Evolutionary conservation across 2,888 invertebrate genomes (phyloP), one percentile per base, ranked within the genome.

Genomic region (Morpho achilles): DNA sequence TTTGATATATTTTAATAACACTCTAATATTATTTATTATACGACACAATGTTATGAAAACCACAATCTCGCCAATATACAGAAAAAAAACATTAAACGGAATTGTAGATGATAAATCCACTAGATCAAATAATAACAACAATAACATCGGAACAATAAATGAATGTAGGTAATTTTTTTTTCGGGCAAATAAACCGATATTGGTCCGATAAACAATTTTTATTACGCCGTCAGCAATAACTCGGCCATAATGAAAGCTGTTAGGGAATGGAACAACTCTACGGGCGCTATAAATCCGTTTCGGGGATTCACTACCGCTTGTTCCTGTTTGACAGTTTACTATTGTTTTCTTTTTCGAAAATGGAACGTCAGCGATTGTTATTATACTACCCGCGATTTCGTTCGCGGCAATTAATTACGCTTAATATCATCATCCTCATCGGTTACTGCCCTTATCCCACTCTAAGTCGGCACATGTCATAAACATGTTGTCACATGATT

Each of bases 171-270:
- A 53, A 62, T 56, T 63, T 63, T 63, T 53, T 61, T 62, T 64
- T 61, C 56, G 53, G 50, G 55, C 67, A 67, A 65, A 65, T 64
- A 66, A 64, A 67, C 63, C 63, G 66, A 65, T 63, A 67, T 69
- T 67, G 69, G 64, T 61, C 50, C 66, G 63, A 68, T 69, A 69
- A 67, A 69, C 63, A 61, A 66, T 61, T 69, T 68, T 69, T 69
- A 69, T 69, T 62, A 65, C 62, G 50, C 53, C 54, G 59, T 62
- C 64, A 69, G 62, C 62, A 58, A 67, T 68, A 66, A 62, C 63
- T 48, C 56, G 47, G 54, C 58, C 42, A 54, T 63, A 63, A 63
- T 63, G 58, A 63, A 61, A 58, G 53, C 53, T 53, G 53, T 59
- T 59, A 61, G 51, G 45, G 56, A 50, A 58, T 53, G 44, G 53